These are phyloP conservation scores for Cyprinodon brontotheroides DNA, from an alignment of 2,113 vertebrate species.

Conservation along the genomic window DNA sequence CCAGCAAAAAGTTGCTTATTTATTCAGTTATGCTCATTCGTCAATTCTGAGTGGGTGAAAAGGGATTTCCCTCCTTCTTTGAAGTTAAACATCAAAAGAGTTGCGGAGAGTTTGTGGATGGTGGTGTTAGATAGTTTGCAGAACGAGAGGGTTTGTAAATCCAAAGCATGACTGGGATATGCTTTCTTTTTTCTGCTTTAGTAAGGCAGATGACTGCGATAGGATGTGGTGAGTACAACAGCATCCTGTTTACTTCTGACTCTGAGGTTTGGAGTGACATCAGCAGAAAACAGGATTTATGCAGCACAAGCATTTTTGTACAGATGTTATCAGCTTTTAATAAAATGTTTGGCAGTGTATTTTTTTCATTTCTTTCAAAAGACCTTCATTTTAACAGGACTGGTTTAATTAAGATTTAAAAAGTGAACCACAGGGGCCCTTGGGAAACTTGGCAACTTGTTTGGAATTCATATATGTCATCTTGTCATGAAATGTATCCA, in stretches of 20 bases:
- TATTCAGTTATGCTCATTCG: conserved; percentile 2
- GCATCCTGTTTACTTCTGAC: conserved; percentile 61
- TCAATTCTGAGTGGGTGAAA: conserved; percentile 33
- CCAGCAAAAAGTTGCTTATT: conserved; percentile 46
- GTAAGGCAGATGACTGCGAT: conserved; percentile 54
- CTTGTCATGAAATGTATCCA: conserved; percentile 35
- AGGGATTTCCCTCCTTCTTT: conserved; percentile 59
- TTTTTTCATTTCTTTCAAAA: conserved; percentile 3
- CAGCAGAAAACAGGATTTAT: conserved; percentile 19
- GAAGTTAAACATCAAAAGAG: conserved; percentile 48
- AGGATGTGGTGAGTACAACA: conserved; percentile 55
- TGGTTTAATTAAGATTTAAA: conserved; percentile 33
- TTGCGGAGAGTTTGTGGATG: conserved; percentile 42
- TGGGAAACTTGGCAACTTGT: conserved; percentile 42
- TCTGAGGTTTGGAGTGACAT: conserved; percentile 28
- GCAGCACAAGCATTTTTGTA: conserved; percentile 7
- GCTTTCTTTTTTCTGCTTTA: conserved; percentile 56
- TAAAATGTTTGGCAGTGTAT: conserved; percentile 1
- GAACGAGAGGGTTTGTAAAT: conserved; percentile 38
- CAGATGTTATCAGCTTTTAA: conserved; percentile 12
- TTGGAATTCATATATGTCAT: conserved; percentile 37
- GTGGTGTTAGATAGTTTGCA: conserved; percentile 52
- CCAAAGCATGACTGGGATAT: conserved; percentile 51
- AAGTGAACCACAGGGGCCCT: conserved; percentile 27
- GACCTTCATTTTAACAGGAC: conserved; percentile 10